These are phyloP conservation scores for Axis porcinus DNA, from an alignment of 2,113 vertebrate species.

Conservation along the genomic window DNA sequence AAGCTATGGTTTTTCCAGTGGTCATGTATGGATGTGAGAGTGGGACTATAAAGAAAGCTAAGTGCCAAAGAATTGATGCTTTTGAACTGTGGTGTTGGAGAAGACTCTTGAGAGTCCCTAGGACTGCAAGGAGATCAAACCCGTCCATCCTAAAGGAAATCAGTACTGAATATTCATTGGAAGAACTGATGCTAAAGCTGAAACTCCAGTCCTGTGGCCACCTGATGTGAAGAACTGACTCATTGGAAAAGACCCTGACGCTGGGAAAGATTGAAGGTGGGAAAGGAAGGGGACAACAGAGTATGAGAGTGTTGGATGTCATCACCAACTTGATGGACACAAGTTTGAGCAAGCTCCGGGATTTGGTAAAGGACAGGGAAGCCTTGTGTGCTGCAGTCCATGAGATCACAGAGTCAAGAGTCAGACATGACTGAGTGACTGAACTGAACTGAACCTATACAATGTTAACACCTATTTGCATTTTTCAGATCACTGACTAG, in stretches of 20 bases:
- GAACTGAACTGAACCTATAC: not conserved
- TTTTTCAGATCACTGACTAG: not conserved
- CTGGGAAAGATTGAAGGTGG: not conserved
- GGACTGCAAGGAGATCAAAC: not conserved
- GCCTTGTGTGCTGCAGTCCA: accelerated
- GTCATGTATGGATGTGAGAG: not conserved
- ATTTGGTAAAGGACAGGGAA: not conserved
- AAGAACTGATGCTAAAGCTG: not conserved
- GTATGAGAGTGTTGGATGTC: not conserved
- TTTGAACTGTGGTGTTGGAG: not conserved
- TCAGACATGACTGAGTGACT: not conserved
- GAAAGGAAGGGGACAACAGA: not conserved
- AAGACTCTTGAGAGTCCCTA: not conserved
- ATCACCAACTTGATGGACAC: accelerated
- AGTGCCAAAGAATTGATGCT: accelerated
- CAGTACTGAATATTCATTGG: not conserved
- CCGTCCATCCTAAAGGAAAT: not conserved
- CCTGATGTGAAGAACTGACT: not conserved
- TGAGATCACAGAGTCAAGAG: not conserved
- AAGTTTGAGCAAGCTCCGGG: not conserved
- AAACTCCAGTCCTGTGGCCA: not conserved
- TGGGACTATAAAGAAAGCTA: not conserved
- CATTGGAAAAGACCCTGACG: not conserved
- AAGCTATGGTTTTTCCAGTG: not conserved
- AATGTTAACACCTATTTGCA: not conserved